Conservation (phyloP, 2,113 vertebrate species). For the Cephalopterus ornatus region DNA sequence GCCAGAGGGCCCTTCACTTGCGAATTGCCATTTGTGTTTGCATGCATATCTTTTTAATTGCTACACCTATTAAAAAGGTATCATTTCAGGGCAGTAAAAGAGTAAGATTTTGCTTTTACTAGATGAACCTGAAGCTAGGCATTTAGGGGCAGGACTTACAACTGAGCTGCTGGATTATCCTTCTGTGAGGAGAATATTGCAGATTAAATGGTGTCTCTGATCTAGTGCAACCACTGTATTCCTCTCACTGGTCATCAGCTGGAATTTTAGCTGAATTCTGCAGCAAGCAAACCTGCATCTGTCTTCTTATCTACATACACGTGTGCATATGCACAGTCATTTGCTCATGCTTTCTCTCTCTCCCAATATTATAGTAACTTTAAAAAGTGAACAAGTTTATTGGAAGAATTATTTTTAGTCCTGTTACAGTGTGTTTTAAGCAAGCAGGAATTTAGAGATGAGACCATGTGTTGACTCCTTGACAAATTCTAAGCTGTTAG, state of each 20-base stretch:
- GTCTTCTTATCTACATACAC: not conserved
- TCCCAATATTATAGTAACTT: not conserved
- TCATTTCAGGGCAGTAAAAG: not conserved
- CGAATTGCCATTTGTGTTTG: not conserved
- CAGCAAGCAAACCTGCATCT: not conserved
- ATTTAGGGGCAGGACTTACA: not conserved
- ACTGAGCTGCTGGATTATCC: not conserved
- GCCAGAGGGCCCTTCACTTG: not conserved
- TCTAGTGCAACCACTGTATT: not conserved
- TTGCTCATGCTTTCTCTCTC: not conserved
- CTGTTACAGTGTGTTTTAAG: not conserved
- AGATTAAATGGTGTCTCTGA: not conserved
- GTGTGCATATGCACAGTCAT: accelerated
- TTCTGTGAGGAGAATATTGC: not conserved
- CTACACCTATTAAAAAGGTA: not conserved
- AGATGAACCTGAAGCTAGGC: not conserved
- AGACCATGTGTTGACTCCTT: not conserved
- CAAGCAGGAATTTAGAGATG: not conserved
- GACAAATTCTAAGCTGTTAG: not conserved
- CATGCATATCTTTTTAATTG: not conserved
- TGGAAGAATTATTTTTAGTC: not conserved
- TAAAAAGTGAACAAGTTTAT: not conserved
- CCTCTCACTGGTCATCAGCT: not conserved
- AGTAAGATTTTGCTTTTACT: not conserved
- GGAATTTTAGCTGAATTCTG: not conserved